Evolutionary conservation across 2,888 invertebrate species (phyloP).

Genomic region (Branchellion lobata): DNA sequence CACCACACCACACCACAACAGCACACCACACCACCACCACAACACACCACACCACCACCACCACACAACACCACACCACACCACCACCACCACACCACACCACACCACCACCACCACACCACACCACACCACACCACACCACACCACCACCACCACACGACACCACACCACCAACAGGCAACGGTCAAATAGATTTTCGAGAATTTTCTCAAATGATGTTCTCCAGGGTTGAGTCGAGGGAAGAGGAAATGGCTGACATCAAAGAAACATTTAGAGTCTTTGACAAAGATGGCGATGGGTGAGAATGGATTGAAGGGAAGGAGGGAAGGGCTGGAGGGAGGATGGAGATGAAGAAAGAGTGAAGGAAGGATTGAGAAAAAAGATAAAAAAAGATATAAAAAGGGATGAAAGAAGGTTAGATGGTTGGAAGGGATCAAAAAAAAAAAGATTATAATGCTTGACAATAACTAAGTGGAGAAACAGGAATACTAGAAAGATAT

Average conservation of each 20-base stretch:
- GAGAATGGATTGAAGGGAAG: conserved; percentile 17
- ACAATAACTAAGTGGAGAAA: too few species aligned
- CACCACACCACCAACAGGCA: conserved; percentile 44
- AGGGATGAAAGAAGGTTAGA: too few species aligned
- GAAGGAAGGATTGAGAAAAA: neutral
- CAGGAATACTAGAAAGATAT: too few species aligned
- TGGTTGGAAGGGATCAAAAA: too few species aligned
- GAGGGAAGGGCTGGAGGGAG: conserved; percentile 24
- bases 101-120: too few species aligned
- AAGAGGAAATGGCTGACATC: conserved; percentile 49
- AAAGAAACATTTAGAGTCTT: conserved; percentile 49
- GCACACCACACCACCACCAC: neutral
- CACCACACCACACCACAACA: too few species aligned
- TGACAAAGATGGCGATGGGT: conserved; percentile 49
- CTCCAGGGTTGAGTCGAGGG: conserved; percentile 46
- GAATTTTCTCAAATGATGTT: conserved; percentile 51
- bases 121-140: too few species aligned
- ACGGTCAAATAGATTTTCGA: conserved; percentile 50
- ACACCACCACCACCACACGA: conserved; percentile 4
- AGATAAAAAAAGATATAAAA: conserved; percentile 19
- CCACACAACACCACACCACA: too few species aligned
- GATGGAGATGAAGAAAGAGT: too few species aligned
- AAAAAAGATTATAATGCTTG: too few species aligned
- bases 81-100: too few species aligned
- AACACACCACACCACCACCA: neutral